Base-by-base conservation (phyloP, 2,888 invertebrate genomes). In the Cephus sareptanus region DNA sequence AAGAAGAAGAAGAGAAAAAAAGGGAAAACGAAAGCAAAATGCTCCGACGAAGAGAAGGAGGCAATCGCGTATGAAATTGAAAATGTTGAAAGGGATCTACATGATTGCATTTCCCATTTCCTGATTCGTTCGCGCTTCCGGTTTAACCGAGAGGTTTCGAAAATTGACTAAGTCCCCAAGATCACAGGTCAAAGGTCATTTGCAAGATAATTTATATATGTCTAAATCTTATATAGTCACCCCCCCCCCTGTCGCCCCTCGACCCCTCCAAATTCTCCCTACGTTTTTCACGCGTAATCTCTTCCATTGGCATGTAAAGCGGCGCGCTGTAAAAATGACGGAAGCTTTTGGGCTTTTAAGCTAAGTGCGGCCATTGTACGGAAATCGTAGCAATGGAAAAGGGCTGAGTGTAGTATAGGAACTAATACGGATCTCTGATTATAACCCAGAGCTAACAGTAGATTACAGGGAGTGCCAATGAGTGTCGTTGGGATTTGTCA, bases 331-430 rank as follows among this genome's bases (percentile, higher is more conserved):
- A 80, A 83, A 78, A 79, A 81, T 34, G 74, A 31, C 80, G 79
- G 82, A 71, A 71, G 74, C 34, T 35, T 33, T 31, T 79, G 79
- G 69, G 84, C 85, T 85, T 85, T 85, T 78, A 81, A 81, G 83
- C 84, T 85, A 86, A 85, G 83, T 85, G 83, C 81, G 81, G 76
- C 76, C 75, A 81, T 79, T 79, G 82, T 81, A 75, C 79, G 69
- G 75, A 78, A 83, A 85, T 81, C 77, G 75, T 81, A 69, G 70
- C 31, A 11, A 34, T 34, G 31, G 30, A 34, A 31, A 71, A 71
- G 31, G 13, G 30, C 71, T 71, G 30, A 30, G 23, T 15, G 11
- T 3, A 11, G 71, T 35, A 35, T 71, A 71, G 31, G 71, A 71
- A 71, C 30, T 71, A 71, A 71, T 71, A 71, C 3, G 71, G 3